Percentiles rank a stretch among this genome's conserved stretches.
These are phyloP conservation scores for Stenodera caucasica DNA, from an alignment of 2,888 invertebrate genomes.

Conservation along the genomic window DNA sequence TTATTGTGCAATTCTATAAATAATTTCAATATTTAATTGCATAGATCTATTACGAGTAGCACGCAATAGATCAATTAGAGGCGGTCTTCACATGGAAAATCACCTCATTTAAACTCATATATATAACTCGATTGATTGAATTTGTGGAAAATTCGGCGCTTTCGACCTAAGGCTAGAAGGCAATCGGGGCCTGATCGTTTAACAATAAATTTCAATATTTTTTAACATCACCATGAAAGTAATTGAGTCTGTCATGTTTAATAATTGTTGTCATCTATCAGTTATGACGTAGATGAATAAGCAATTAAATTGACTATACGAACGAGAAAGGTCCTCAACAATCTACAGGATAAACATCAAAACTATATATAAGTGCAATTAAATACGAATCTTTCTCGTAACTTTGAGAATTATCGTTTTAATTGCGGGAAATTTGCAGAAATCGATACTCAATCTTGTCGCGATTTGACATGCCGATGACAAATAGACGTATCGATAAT, in stretches of 20 bases:
- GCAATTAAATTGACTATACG: constrained; percentile 13
- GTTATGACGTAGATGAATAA: constrained; percentile 23
- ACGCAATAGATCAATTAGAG: constrained; percentile 13
- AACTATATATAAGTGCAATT: no score
- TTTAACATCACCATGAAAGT: constrained; percentile 14
- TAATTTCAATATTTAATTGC: constrained; percentile 2
- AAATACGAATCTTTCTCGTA: no score
- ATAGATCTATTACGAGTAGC: constrained; percentile 16
- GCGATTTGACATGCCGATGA: constrained; percentile 5
- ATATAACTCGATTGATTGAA: no score
- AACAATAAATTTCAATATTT: constrained; percentile 24
- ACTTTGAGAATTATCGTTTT: no score
- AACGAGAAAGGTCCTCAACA: not conserved
- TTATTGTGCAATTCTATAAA: not conserved
- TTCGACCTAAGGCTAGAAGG: not conserved
- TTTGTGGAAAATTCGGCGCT: no score
- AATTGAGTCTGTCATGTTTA: constrained; percentile 28
- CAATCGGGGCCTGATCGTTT: not conserved
- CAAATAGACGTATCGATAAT: constrained; percentile 9
- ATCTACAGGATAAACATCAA: no score
- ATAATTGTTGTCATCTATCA: constrained; percentile 28
- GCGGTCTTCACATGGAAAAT: not conserved
- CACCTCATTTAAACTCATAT: not conserved
- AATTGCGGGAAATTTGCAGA: no score
- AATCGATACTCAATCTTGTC: constrained; percentile 3